Percentiles rank a stretch among this genome's conserved stretches.
Conservation (phyloP, 2,888 invertebrate species). For the Psylliodes chrysocephalus region DNA sequence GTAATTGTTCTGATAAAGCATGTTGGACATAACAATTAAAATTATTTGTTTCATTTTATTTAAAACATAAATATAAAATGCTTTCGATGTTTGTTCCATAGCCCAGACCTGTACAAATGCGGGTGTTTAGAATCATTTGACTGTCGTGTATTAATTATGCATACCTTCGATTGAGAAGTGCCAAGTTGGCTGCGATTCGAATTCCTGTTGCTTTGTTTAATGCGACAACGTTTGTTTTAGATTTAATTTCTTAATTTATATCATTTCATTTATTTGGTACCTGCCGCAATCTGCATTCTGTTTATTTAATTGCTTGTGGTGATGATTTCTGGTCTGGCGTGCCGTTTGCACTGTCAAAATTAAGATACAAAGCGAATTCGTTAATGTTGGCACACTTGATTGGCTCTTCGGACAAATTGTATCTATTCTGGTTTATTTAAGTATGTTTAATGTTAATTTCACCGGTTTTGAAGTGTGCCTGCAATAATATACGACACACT, state of each 20-base stretch:
- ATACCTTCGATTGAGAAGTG: conserved; percentile 51
- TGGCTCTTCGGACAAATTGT: background rate
- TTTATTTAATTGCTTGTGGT: background rate
- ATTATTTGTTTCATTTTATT: too few relatives aligned
- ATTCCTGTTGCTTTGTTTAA: conserved; percentile 41
- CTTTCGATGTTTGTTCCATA: too few relatives aligned
- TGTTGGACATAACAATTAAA: too few relatives aligned
- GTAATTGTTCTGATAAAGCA: too few relatives aligned
- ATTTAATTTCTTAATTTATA: conserved; percentile 9
- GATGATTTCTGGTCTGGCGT: background rate
- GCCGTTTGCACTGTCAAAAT: background rate
- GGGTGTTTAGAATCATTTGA: conserved; percentile 49
- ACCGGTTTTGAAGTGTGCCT: too few relatives aligned
- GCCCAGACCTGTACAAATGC: conserved; percentile 33
- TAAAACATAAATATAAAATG: too few relatives aligned
- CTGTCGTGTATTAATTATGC: conserved; percentile 52
- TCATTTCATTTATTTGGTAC: conserved; percentile 12
- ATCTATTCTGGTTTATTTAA: background rate
- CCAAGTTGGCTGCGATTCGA: conserved; percentile 47
- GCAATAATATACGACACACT: too few relatives aligned
- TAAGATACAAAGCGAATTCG: background rate
- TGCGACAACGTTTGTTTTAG: conserved; percentile 24
- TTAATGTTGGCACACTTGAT: background rate
- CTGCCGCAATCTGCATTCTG: conserved; percentile 3
- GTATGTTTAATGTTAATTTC: too few relatives aligned